Percentiles rank a stretch among this genome's conserved stretches.
phyloP scores from a whole-genome alignment of 2,797 vertebrate genomes.

The Myripristis jacobus region DNA sequence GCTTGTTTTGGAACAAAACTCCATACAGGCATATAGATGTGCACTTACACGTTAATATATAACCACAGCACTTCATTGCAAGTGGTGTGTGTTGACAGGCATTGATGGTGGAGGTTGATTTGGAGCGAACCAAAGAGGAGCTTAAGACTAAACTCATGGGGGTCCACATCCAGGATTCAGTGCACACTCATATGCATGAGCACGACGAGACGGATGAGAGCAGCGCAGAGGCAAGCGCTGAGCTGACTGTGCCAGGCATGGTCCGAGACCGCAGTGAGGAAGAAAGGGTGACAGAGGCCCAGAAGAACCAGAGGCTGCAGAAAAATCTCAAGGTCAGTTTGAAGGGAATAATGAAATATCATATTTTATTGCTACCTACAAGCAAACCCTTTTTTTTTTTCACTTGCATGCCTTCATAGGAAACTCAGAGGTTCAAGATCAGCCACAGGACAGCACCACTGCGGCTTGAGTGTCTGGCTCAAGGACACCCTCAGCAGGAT shows the following conservation, averaged over 20 bases:
- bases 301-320: constrained; percentile 95
- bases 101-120: constrained; percentile 90
- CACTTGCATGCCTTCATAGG: no score
- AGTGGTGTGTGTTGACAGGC: constrained; percentile 81
- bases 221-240: constrained; percentile 93
- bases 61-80: constrained; percentile 30
- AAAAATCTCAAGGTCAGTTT: constrained; percentile 91
- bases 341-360: background rate
- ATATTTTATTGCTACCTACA: background rate
- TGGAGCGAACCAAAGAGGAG: constrained; percentile 93
- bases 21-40: background rate
- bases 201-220: constrained; percentile 96
- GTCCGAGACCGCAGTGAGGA: constrained; percentile 96
- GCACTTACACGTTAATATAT: constrained; percentile 2
- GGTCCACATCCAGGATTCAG: constrained; percentile 89
- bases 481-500: no score
- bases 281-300: constrained; percentile 93
- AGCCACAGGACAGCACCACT: no score
- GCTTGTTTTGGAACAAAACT: background rate
- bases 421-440: background rate
- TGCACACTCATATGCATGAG: constrained; percentile 87
- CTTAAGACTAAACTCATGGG: constrained; percentile 91
- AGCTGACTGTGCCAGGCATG: constrained; percentile 88
- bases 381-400: no score
- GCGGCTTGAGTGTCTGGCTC: background rate